Conservation (phyloP, 2,113 vertebrate species). For the Oxyura jamaicensis region DNA sequence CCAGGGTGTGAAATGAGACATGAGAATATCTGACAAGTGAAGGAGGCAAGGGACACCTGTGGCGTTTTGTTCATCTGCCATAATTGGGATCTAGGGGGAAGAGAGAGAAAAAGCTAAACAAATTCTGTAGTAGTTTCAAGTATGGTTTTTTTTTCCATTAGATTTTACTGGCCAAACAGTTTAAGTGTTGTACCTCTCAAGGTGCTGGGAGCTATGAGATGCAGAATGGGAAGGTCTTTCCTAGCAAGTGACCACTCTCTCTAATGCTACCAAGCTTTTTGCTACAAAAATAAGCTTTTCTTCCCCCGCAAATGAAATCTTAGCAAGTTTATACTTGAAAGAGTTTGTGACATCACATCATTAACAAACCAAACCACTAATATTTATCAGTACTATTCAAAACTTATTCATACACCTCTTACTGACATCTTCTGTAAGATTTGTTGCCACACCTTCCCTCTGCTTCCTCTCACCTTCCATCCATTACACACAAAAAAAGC, state of each 20-base stretch:
- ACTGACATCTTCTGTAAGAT: neutral
- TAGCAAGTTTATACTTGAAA: neutral
- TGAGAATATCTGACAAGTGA: neutral
- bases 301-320: neutral
- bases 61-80: neutral
- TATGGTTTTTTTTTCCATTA: neutral
- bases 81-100: neutral
- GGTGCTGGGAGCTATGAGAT: neutral
- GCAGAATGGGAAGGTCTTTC: neutral
- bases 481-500: neutral
- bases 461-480: neutral
- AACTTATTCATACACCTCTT: neutral
- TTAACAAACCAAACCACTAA: neutral
- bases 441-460: neutral
- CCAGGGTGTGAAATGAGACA: neutral
- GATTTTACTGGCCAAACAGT: neutral
- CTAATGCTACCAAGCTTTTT: neutral
- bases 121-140: neutral
- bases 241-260: neutral
- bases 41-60: neutral
- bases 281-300: neutral
- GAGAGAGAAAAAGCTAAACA: neutral
- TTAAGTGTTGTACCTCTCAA: neutral
- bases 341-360: neutral
- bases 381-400: neutral